phyloP scores from a whole-genome alignment of 2,888 invertebrate species.

The Criorhina ranunculi region DNA sequence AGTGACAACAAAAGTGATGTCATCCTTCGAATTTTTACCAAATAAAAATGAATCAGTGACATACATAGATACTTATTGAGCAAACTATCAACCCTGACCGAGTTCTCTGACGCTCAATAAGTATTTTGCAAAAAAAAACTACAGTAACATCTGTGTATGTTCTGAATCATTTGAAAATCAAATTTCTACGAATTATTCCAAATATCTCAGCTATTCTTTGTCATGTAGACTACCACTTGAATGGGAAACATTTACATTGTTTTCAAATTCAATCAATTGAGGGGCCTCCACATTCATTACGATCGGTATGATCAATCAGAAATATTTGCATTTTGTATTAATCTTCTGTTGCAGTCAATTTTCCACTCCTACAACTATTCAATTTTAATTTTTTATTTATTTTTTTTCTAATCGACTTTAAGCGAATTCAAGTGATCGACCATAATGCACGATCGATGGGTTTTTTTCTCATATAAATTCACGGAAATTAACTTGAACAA shows the following conservation, averaged over 20 bases:
- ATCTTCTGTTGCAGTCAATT: neutral
- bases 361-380: slow-evolving; percentile 13
- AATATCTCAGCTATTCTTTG: neutral
- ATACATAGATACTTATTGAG: slow-evolving; percentile 41
- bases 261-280: slow-evolving; percentile 1
- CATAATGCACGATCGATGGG: slow-evolving; percentile 19
- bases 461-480: slow-evolving; percentile 54
- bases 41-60: slow-evolving; percentile 17
- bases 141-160: neutral
- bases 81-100: slow-evolving; percentile 58
- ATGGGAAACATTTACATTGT: slow-evolving; percentile 10
- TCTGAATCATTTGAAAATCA: slow-evolving; percentile 12
- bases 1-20: slow-evolving; percentile 37
- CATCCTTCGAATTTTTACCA: slow-evolving; percentile 24
- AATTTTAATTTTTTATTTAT: too few relatives aligned
- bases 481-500: slow-evolving; percentile 28
- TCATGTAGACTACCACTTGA: slow-evolving; percentile 6
- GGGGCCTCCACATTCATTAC: neutral
- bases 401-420: slow-evolving; percentile 32
- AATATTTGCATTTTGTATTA: slow-evolving; percentile 32
- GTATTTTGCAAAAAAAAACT: slow-evolving; percentile 5
- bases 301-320: slow-evolving; percentile 35
- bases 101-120: slow-evolving; percentile 27
- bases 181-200: slow-evolving; percentile 31
- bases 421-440: slow-evolving; percentile 48